Evolutionary conservation across 2,888 invertebrate species (phyloP).

Genomic region (Diadromus collaris): DNA sequence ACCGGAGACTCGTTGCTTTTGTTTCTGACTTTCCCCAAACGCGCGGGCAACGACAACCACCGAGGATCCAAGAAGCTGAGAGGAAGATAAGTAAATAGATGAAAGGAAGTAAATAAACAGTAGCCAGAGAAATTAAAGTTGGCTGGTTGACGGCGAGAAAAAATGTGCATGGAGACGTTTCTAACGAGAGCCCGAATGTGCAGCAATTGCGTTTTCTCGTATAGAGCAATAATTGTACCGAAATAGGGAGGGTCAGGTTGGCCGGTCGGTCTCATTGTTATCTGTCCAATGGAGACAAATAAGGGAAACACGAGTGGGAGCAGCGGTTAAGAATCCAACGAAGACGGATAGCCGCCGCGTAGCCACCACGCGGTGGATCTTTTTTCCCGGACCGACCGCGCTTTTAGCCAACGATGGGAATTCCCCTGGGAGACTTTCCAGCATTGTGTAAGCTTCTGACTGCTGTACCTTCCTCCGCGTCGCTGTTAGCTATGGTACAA

Average conservation of each 20-base stretch:
- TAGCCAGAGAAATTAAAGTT: slow-evolving; percentile 30
- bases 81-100: background rate
- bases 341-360: slow-evolving; percentile 72
- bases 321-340: slow-evolving; percentile 68
- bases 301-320: slow-evolving; percentile 69
- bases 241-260: slow-evolving; percentile 50
- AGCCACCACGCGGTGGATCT: slow-evolving; percentile 54
- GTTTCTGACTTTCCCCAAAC: slow-evolving; percentile 46
- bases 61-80: slow-evolving; percentile 26
- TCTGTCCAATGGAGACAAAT: slow-evolving; percentile 73
- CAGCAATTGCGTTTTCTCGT: slow-evolving; percentile 23
- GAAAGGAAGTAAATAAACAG: slow-evolving; percentile 13
- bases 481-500: slow-evolving; percentile 19
- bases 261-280: slow-evolving; percentile 59
- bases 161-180: slow-evolving; percentile 41
- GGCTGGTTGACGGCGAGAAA: slow-evolving; percentile 39
- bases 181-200: slow-evolving; percentile 1
- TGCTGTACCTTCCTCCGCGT: slow-evolving; percentile 17
- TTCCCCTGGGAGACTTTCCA: slow-evolving; percentile 48
- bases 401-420: slow-evolving; percentile 37
- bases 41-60: slow-evolving; percentile 17
- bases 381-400: slow-evolving; percentile 55
- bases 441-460: slow-evolving; percentile 23
- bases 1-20: slow-evolving; percentile 27
- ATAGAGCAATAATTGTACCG: slow-evolving; percentile 21